These are phyloP conservation scores for Ascaphus truei DNA, from an alignment of 2,113 vertebrate genomes.

Conservation along the genomic window DNA sequence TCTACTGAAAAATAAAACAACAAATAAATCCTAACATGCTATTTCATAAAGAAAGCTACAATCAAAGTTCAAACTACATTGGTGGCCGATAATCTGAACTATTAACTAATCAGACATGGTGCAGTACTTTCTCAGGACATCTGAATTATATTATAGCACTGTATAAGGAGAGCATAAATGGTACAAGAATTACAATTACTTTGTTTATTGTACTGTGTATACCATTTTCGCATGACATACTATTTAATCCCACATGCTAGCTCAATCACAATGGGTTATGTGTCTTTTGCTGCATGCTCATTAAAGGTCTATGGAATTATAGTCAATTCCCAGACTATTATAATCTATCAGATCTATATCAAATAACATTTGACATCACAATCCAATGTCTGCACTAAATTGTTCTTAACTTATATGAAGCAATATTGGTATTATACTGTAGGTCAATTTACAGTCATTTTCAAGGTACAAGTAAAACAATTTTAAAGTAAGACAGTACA, in stretches of 20 bases:
- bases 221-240: background rate
- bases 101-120: slow-evolving; percentile 14
- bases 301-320: background rate
- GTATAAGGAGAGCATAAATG: background rate
- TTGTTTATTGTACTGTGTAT: background rate
- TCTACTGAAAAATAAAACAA: background rate
- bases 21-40: background rate
- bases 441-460: no score
- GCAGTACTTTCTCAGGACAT: background rate
- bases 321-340: background rate
- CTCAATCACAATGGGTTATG: background rate
- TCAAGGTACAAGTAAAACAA: background rate
- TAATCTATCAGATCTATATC: no score
- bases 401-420: background rate
- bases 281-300: background rate
- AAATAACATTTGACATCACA: background rate
- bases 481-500: no score
- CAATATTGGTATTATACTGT: background rate
- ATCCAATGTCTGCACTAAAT: background rate
- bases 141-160: background rate
- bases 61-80: background rate
- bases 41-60: background rate
- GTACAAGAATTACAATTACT: background rate
- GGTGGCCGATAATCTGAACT: background rate
- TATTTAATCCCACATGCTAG: no score